Evolutionary conservation across 1,140 invertebrate genomes (phyloP).

Genomic region (Marisa cornuarietis): DNA sequence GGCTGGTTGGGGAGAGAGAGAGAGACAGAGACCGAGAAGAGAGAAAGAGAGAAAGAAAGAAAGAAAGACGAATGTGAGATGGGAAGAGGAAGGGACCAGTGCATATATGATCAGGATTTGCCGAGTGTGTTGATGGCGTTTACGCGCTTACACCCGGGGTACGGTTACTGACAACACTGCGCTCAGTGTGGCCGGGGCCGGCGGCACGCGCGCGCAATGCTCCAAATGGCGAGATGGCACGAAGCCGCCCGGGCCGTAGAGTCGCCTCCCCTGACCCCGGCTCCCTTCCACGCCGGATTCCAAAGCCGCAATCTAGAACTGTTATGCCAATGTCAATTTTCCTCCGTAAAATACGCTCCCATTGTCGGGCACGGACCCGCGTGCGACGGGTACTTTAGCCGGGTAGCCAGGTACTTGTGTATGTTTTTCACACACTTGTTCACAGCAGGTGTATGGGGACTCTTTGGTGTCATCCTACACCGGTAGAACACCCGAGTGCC

Average conservation of each 20-base stretch:
- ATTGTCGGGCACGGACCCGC: neutral
- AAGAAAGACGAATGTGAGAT: neutral
- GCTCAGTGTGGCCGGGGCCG: neutral
- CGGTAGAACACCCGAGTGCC: too few relatives aligned
- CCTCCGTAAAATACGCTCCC: neutral
- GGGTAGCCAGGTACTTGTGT: too few relatives aligned
- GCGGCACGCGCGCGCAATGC: neutral
- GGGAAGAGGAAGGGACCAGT: neutral
- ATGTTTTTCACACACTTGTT: too few relatives aligned
- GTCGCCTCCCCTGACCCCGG: neutral
- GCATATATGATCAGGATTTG: conserved; percentile 1
- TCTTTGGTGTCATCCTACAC: neutral
- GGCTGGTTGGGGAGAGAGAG: neutral
- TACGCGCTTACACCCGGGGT: conserved; percentile 1
- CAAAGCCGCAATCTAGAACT: neutral
- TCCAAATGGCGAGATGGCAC: neutral
- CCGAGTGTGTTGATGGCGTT: conserved; percentile 3
- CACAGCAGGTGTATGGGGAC: too few relatives aligned
- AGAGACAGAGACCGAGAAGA: too few relatives aligned
- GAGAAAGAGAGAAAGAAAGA: neutral
- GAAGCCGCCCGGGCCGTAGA: neutral
- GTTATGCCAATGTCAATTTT: neutral
- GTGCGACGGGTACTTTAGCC: neutral
- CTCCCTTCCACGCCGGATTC: neutral
- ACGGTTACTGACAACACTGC: neutral